Evolutionary conservation across 2,888 invertebrate species (phyloP), one percentile per base, ranked within the genome.

Genomic region (Melieria crassipennis): DNA sequence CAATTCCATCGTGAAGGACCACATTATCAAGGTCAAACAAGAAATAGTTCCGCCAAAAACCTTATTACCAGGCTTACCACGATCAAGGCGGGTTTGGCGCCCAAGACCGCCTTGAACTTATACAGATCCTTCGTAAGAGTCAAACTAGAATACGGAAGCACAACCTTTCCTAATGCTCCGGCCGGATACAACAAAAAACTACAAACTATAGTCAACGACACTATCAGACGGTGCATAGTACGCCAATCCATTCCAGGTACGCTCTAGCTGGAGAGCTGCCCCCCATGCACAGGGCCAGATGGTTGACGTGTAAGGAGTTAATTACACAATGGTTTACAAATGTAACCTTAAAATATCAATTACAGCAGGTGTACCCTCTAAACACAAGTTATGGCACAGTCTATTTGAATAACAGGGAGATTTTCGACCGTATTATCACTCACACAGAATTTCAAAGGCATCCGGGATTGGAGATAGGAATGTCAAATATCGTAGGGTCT

Each of bases 181-280:
- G 6, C 9, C 7, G 61, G 61, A 3, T 45, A 61, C n/a, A 61
- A 46, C 11, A 61, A 61, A 11, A 61, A 61, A n/a, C 7, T 61
- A 46, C 10, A 6, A 3, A 46, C 9, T 1, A n/a, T 46, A 47
- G 47, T 62, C 13, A 62, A 62, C 16, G 61, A 62, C 6, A 13
- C 47, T 5, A 9, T 62, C 7, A 62, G 47, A 47, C 46, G 61
- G 11, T 62, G 47, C 10, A 46, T 13, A 62, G 61, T 13, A 5
- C 61, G 5, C 61, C 61, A 5, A 43, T 62, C 7, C 57, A 58
- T 9, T 30, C 57, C 42, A 30, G 46, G n/a, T 43, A 45, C 11
- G 60, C 60, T 5, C 60, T 60, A 10, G 60, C 60, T 10, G 60
- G 60, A 4, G 47, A 62, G n/a, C 47, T 62, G 5, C 46, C 61